Evolutionary conservation across 2,888 invertebrate species (phyloP), one percentile per base, ranked within the genome.

Genomic region (Eristalis intricaria): DNA sequence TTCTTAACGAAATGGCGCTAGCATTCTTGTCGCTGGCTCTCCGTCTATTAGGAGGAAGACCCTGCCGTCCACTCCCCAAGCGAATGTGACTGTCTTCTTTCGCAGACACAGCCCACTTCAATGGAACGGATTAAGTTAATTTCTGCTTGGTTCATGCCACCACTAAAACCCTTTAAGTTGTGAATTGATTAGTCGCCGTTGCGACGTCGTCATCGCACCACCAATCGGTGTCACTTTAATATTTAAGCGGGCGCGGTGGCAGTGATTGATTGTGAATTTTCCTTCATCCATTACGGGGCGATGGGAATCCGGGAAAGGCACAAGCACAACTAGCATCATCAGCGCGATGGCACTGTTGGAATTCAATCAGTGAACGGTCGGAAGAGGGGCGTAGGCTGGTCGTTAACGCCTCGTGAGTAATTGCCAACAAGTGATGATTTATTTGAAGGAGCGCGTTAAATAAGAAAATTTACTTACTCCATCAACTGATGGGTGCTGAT

Each of bases 401-500:
- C 65, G 64, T 83, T 86, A 83, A 86, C 83, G 78, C 83, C 83
- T 83, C 50, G 43, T 86, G 86, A 86, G 83, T 86, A 83, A 86
- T 86, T 86, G 74, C 86, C 73, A 78, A 70, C 86, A 83, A 86
- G 86, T 83, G 86, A 86, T 86, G 86, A 86, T 86, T 86, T 86
- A 86, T 86, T 86, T 79, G 50, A 66, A 78, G 80, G 7, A 26
- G 61, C 86, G 86, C 78, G 86, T 83, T 86, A 83, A 86, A 86
- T 86, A 86, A 86, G 86, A 83, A 86, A 83, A 86, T 86, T 86
- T 78, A 83, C 83, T 86, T 86, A 83, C 86, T 86, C 74, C 86
- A 86, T 86, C 86, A 83, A 83, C 66, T 38, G 50, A 32, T 29
- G 50, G 38, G 40, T 15, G 23, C 38, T 29, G n/a, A 35, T 32